These are phyloP conservation scores for Drosophila ananassae DNA, from an alignment of 1,140 invertebrate species.

Conservation along the genomic window DNA sequence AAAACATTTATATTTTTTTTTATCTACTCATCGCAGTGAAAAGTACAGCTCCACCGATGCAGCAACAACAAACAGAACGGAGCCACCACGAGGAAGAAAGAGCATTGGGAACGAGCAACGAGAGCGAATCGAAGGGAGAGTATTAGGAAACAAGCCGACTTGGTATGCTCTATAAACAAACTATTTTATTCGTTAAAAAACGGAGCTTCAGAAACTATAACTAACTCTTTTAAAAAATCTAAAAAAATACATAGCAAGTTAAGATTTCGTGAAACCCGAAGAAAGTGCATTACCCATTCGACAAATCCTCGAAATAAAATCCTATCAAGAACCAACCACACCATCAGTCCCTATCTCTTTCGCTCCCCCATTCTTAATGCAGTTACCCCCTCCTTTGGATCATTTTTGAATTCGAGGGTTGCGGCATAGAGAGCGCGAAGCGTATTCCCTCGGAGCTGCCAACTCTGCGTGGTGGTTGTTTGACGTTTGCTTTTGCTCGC, in stretches of 20 bases:
- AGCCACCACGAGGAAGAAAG: slow-evolving; percentile 24
- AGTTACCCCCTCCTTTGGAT: slow-evolving; percentile 30
- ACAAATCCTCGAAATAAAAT: slow-evolving; percentile 3
- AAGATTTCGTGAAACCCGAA: neutral
- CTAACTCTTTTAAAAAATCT: no score
- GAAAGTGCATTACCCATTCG: slow-evolving; percentile 30
- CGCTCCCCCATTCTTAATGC: slow-evolving; percentile 5
- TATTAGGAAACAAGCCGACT: slow-evolving; percentile 8
- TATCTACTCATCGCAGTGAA: slow-evolving; percentile 63
- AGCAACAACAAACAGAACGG: slow-evolving; percentile 51
- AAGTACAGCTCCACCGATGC: slow-evolving; percentile 73
- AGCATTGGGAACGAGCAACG: slow-evolving; percentile 3
- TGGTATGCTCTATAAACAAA: slow-evolving; percentile 4
- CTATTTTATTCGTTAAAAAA: no score
- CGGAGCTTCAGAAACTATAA: no score
- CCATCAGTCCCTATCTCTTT: slow-evolving; percentile 17
- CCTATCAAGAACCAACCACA: slow-evolving; percentile 30
- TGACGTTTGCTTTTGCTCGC: slow-evolving; percentile 65
- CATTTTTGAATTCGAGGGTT: slow-evolving; percentile 61
- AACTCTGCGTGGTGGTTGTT: slow-evolving; percentile 67
- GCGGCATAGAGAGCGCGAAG: slow-evolving; percentile 32
- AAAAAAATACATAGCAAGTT: neutral
- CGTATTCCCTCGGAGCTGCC: slow-evolving; percentile 26
- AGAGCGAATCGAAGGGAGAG: neutral
- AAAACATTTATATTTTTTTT: slow-evolving; percentile 52